Base-by-base conservation (phyloP, 2,113 vertebrate genomes). In the Ailurus styani region DNA sequence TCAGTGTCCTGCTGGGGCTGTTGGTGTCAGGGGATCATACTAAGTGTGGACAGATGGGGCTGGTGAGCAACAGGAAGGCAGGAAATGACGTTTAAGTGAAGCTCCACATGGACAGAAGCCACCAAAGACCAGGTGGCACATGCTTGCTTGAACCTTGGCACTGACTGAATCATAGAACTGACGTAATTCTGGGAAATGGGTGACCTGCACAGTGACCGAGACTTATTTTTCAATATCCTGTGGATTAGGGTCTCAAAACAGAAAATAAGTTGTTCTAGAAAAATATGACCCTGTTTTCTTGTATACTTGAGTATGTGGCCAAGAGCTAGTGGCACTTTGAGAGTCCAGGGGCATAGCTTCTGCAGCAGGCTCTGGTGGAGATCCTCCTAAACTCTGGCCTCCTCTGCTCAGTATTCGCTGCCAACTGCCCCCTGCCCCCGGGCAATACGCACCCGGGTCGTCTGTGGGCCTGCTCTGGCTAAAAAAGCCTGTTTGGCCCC, bases 21-120 rank as follows among this genome's bases (percentile, higher is more conserved):
- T 13, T 62, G 66, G 60, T 62, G 13, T 18, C 54, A 29, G 42
- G 29, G 17, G 31, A 25, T 40, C 42, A 23, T 21, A 23, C 14
- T 13, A 17, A 54, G n/a, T 2, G 15, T 47, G 37, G 25, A 37
- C 0, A 0, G 5, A 11, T 1, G 54, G 52, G 54, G 45, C 47
- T 18, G 37, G 10, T 10, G n/a, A 89, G 42, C 86, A 86, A 13
- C 11, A 72, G 34, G 25, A 40, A 82, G 75, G 47, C 47, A 64
- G 55, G 12, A 64, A 47, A 50, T 64, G 47, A n/a, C 3, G 6
- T 87, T 55, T 42, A 18, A 66, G 27, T 12, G 5, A 50, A 84
- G 55, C 25, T 21, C 82, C 17, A 1, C 2, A 1, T 54, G 75
- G 82, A 54, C 52, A 91, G 82, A 42, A 54, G 77, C 31, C 62